Conservation (phyloP, 2,113 vertebrate species). For the Anolis carolinensis region DNA sequence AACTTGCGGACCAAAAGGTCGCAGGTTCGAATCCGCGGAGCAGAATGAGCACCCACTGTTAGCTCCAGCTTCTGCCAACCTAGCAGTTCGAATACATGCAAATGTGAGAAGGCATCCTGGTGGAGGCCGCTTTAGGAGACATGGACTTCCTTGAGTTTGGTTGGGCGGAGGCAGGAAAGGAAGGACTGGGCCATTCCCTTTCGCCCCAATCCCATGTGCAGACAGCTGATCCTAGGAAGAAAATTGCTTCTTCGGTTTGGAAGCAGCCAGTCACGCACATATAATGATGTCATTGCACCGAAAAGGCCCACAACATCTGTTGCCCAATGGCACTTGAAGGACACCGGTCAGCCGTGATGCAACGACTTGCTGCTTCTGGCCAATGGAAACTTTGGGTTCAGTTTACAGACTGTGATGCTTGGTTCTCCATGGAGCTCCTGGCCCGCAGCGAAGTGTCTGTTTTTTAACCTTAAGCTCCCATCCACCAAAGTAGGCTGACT, state of each 20-base stretch:
- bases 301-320: constrained; percentile 74
- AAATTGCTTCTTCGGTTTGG: background rate
- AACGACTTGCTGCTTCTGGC: constrained; percentile 69
- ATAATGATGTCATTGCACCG: constrained; percentile 73
- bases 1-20: no score
- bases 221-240: background rate
- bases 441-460: constrained; percentile 20
- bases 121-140: background rate
- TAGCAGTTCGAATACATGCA: no score
- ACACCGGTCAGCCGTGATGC: constrained; percentile 72
- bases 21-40: no score
- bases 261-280: constrained; percentile 45
- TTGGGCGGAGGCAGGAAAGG: background rate
- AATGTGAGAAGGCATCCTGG: background rate
- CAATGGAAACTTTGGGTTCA: constrained; percentile 76
- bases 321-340: constrained; percentile 70
- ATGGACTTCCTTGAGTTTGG: background rate
- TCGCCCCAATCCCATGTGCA: background rate
- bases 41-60: no score
- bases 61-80: no score
- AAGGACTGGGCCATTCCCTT: background rate
- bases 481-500: constrained; percentile 44
- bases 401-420: constrained; percentile 70
- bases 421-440: constrained; percentile 34
- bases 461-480: constrained; percentile 49